Conservation (phyloP, 92 coral and sea anemone species). For the Paramuricea clavata region DNA sequence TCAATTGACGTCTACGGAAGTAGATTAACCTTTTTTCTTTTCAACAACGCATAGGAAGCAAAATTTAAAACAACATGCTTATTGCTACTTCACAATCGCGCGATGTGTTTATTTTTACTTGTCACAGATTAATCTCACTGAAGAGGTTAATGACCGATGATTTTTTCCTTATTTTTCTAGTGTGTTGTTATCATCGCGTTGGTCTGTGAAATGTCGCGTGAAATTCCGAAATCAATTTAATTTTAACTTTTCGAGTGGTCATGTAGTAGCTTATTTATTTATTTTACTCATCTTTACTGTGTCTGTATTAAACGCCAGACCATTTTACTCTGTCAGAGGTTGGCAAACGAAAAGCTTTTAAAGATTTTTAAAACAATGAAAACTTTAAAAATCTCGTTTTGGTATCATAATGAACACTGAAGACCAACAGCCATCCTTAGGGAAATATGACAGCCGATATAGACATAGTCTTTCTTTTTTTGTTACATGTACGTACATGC, state of each 20-base stretch:
- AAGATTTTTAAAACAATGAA: no score
- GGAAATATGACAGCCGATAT: no score
- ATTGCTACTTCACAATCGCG: background rate
- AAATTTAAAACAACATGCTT: background rate
- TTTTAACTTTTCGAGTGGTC: background rate
- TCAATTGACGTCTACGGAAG: background rate
- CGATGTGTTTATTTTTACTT: background rate
- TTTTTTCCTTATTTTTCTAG: background rate
- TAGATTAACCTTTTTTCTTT: background rate
- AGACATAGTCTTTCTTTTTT: no score
- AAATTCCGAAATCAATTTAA: background rate
- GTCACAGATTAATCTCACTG: background rate
- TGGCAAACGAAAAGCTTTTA: no score
- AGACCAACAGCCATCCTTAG: no score
- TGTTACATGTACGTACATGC: no score
- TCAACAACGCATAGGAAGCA: background rate
- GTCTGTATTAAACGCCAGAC: background rate
- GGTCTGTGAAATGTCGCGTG: background rate
- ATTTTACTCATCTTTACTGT: background rate
- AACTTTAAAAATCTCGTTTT: no score
- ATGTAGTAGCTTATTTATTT: background rate
- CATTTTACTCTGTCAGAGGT: background rate
- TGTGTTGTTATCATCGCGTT: background rate
- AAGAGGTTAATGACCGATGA: background rate
- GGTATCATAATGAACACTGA: no score